Evolutionary conservation across 2,888 invertebrate species (phyloP).

Genomic region (Piscicola geometra): DNA sequence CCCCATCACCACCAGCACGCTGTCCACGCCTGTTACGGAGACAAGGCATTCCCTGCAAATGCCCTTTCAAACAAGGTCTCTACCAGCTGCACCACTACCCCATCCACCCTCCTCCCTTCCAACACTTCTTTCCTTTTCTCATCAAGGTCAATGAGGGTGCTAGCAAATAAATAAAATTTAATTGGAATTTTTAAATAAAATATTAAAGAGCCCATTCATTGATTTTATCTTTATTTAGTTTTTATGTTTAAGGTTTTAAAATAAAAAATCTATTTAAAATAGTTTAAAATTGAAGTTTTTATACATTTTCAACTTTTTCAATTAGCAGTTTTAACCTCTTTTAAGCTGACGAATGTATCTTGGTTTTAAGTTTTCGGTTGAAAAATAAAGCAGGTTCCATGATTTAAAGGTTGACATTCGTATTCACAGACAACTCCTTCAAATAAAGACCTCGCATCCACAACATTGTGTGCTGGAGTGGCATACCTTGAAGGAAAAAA

Average conservation of each 20-base stretch:
- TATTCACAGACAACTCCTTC: too few relatives aligned
- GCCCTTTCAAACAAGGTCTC: constrained; percentile 5
- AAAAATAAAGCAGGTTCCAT: too few relatives aligned
- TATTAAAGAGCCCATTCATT: background rate
- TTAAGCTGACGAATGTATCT: too few relatives aligned
- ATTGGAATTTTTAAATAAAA: background rate
- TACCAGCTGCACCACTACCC: constrained; percentile 1
- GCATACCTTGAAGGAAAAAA: too few relatives aligned
- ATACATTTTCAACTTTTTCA: too few relatives aligned
- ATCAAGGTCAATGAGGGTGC: background rate
- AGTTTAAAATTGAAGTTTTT: too few relatives aligned
- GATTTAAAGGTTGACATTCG: too few relatives aligned
- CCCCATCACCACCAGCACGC: background rate
- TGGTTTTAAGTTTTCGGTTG: too few relatives aligned
- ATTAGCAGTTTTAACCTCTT: too few relatives aligned
- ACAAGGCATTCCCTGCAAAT: background rate
- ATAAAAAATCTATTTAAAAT: background rate
- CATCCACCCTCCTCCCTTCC: background rate
- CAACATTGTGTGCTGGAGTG: too few relatives aligned
- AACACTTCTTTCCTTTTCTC: background rate
- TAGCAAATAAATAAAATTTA: too few relatives aligned
- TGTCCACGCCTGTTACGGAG: background rate
- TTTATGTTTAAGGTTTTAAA: background rate
- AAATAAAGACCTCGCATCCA: too few relatives aligned
- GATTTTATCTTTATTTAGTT: background rate